phyloP scores from a whole-genome alignment of 2,888 invertebrate genomes.

The Pardosa pseudoannulata region DNA sequence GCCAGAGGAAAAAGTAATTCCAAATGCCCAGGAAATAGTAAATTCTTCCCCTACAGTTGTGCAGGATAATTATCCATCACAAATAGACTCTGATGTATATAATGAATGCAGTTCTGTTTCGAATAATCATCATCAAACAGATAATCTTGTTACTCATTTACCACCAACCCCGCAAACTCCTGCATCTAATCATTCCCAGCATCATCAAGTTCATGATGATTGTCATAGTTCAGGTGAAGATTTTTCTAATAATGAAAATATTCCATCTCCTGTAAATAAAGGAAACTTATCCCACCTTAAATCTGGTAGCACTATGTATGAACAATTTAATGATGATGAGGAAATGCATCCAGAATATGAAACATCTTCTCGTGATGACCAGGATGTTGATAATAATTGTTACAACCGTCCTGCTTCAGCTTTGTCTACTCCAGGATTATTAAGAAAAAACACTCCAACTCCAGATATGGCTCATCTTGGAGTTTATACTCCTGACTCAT shows the following conservation, averaged over 20 bases:
- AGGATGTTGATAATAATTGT: conserved; percentile 33
- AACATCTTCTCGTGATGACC: conserved; percentile 33
- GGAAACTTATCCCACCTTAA: conserved; percentile 21
- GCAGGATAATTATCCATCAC: neutral
- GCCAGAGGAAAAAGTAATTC: neutral
- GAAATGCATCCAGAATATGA: conserved; percentile 52
- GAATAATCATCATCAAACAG: conserved; percentile 17
- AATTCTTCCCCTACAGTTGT: neutral
- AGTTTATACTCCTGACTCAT: conserved; percentile 90
- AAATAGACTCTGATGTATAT: neutral
- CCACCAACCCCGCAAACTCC: conserved; percentile 71
- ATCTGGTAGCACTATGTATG: conserved; percentile 12
- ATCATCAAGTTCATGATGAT: conserved; percentile 41
- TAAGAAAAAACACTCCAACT: conserved; percentile 58
- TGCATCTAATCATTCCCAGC: conserved; percentile 55
- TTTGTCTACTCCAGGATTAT: conserved; percentile 33
- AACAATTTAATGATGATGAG: conserved; percentile 20
- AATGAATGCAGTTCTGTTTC: conserved; percentile 21
- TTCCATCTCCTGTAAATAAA: conserved; percentile 30
- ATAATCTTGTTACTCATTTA: conserved; percentile 42
- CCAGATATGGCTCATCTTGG: conserved; percentile 84
- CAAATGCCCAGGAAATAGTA: neutral
- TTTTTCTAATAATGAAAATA: conserved; percentile 35
- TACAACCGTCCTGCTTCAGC: conserved; percentile 51
- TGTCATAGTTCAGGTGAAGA: conserved; percentile 58